phyloP scores from a whole-genome alignment of 1,140 invertebrate species.

The Drosophila arizonae region DNA sequence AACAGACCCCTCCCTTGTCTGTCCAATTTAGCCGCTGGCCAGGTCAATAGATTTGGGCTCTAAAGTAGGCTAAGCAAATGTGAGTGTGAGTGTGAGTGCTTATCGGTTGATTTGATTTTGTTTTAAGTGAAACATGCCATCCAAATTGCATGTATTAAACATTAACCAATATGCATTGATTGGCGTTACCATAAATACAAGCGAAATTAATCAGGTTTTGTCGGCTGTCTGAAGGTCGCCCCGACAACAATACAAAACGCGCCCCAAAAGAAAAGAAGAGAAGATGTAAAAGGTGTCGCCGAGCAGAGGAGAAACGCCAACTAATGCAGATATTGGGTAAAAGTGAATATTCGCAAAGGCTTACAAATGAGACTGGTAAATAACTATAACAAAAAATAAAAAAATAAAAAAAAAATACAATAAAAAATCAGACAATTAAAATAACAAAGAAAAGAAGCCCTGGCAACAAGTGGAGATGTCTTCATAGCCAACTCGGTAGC shows the following conservation, averaged over 20 bases:
- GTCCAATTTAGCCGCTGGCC: constrained; percentile 18
- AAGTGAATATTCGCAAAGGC: constrained; percentile 39
- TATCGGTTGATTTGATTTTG: constrained; percentile 48
- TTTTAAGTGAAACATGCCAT: constrained; percentile 64
- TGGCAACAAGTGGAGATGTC: not conserved
- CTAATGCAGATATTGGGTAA: constrained; percentile 65
- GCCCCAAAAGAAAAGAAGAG: constrained; percentile 16
- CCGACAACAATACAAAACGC: constrained; percentile 30
- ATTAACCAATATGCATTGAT: constrained; percentile 56
- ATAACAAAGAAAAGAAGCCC: constrained; percentile 7
- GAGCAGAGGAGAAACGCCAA: constrained; percentile 34
- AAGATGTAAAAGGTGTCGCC: constrained; percentile 21
- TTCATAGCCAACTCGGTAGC: constrained; percentile 5
- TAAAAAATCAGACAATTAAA: constrained; percentile 27
- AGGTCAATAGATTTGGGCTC: constrained; percentile 22
- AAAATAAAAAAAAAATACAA: constrained; percentile 14
- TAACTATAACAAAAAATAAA: constrained; percentile 24
- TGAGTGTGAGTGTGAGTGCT: constrained; percentile 32
- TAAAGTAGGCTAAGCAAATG: constrained; percentile 73
- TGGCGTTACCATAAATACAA: constrained; percentile 41
- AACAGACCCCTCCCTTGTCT: constrained; percentile 29
- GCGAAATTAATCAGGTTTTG: constrained; percentile 51
- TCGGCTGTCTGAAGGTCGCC: constrained; percentile 41
- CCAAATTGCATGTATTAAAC: constrained; percentile 62
- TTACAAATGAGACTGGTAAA: constrained; percentile 33